phyloP scores from a whole-genome alignment of 2,888 invertebrate species.

The Callyntrura sp. region DNA sequence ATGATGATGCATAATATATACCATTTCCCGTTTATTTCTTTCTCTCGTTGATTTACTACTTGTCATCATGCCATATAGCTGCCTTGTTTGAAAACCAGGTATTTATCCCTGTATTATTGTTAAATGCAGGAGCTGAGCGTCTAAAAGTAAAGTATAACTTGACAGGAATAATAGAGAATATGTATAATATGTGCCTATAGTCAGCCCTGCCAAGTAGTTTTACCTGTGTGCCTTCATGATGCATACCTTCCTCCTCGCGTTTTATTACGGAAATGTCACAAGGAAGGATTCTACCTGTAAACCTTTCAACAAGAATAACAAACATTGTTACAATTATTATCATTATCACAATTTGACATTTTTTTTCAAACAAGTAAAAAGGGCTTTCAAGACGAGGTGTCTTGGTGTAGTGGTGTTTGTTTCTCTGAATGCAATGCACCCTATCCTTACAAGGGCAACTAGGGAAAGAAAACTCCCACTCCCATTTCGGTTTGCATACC shows the following conservation, averaged over 20 bases:
- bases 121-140: too few species aligned
- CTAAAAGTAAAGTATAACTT: too few species aligned
- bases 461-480: background rate
- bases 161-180: too few species aligned
- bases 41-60: conserved; percentile 72
- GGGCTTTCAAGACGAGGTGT: background rate
- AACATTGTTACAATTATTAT: conserved; percentile 42
- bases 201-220: background rate
- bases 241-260: conserved; percentile 29
- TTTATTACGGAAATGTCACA: conserved; percentile 57
- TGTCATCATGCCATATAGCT: conserved; percentile 69
- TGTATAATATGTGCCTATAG: too few species aligned
- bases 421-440: background rate
- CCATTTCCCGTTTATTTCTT: conserved; percentile 36
- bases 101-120: background rate
- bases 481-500: background rate
- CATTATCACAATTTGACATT: conserved; percentile 16
- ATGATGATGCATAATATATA: conserved; percentile 35
- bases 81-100: background rate
- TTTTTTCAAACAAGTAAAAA: conserved; percentile 6
- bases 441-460: background rate
- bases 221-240: conserved; percentile 9
- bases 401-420: background rate
- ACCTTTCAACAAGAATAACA: conserved; percentile 48
- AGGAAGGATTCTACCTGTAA: conserved; percentile 46